phyloP scores from a whole-genome alignment of 2,888 invertebrate genomes.

The Phytoseiulus persimilis region DNA sequence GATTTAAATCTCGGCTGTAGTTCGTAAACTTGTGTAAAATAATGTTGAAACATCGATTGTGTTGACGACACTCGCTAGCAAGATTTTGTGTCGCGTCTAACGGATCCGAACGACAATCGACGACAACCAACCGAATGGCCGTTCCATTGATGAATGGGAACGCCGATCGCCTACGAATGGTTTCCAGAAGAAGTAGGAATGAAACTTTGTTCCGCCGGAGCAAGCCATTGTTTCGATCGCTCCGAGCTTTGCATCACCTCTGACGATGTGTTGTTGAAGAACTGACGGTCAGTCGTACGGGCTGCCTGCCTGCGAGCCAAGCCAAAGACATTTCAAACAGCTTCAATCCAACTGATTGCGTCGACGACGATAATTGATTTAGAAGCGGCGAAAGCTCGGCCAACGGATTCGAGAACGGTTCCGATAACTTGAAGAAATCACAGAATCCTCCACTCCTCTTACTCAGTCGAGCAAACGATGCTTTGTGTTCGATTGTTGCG shows the following conservation, averaged over 20 bases:
- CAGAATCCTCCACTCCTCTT: neutral
- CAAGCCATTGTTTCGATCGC: neutral
- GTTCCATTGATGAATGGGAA: neutral
- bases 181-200: neutral
- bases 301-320: neutral
- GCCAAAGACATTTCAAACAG: neutral
- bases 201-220: neutral
- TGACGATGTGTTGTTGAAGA: neutral
- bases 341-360: neutral
- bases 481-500: neutral
- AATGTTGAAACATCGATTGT: neutral
- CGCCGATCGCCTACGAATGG: neutral
- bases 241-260: neutral
- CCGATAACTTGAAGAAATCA: neutral
- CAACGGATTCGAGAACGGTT: neutral
- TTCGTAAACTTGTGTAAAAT: neutral
- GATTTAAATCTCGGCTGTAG: neutral
- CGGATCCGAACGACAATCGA: neutral
- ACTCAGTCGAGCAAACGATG: neutral
- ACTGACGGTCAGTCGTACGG: neutral
- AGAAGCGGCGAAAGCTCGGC: neutral
- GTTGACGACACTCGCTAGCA: neutral
- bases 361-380: neutral
- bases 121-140: neutral
- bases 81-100: slow-evolving; percentile 5